A percentile compares a stretch with the other conserved stretches of the same genome.
phyloP scores from a whole-genome alignment of 2,888 invertebrate species.

The Agrotis puta region DNA sequence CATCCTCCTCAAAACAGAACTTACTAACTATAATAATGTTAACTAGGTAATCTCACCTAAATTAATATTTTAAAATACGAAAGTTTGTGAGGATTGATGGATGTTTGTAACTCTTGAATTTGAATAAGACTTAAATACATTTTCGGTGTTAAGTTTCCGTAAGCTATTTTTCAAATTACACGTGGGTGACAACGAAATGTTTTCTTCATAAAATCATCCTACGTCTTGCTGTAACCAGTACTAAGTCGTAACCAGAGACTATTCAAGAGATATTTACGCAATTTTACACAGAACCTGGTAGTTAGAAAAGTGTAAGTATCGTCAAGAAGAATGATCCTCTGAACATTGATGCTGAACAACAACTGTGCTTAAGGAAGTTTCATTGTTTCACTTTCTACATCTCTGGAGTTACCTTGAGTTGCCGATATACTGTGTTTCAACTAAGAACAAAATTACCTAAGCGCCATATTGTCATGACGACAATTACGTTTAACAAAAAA shows the following conservation, averaged over 20 bases:
- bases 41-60: too few species aligned
- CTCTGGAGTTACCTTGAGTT: constrained; percentile 24
- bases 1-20: neutral
- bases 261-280: constrained; percentile 37
- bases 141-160: too few species aligned
- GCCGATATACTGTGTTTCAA: neutral
- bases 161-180: too few species aligned
- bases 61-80: too few species aligned
- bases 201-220: neutral
- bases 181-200: neutral
- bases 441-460: too few species aligned
- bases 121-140: too few species aligned
- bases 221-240: neutral
- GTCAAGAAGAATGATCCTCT: constrained; percentile 25
- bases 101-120: too few species aligned
- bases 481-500: too few species aligned
- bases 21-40: too few species aligned
- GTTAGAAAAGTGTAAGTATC: constrained; percentile 41
- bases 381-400: constrained; percentile 38
- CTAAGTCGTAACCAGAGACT: constrained; percentile 15
- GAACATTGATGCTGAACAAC: constrained; percentile 48
- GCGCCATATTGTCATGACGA: too few species aligned
- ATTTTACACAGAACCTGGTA: constrained; percentile 41
- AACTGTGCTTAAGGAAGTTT: constrained; percentile 58
- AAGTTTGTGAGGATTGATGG: too few species aligned